A percentile compares a stretch with the other conserved stretches of the same genome.
phyloP scores from a whole-genome alignment of 2,113 vertebrate species.

The Pseudorhombus dupliciocellatus region DNA sequence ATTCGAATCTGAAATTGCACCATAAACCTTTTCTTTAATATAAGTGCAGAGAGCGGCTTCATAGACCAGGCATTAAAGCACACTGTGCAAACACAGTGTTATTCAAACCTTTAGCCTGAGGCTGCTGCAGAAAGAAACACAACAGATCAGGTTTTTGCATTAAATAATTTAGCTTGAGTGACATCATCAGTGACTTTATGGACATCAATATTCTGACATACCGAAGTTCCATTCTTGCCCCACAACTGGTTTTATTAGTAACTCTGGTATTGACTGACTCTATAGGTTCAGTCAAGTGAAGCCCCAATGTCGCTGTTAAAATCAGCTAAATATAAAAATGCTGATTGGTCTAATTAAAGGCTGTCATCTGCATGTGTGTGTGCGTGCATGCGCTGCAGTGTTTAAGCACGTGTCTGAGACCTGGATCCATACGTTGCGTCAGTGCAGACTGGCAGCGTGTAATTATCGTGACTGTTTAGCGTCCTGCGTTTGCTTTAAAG shows the following conservation, averaged over 20 bases:
- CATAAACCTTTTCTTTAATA: too few species aligned
- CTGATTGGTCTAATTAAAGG: slow-evolving; percentile 49
- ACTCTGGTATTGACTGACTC: background rate
- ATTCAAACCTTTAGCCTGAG: too few species aligned
- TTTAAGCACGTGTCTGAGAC: background rate
- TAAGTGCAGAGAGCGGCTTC: too few species aligned
- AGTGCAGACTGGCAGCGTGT: slow-evolving; percentile 56
- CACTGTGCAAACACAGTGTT: too few species aligned
- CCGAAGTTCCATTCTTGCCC: too few species aligned
- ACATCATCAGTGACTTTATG: too few species aligned
- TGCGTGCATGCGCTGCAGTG: background rate
- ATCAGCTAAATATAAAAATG: background rate
- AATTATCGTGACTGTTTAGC: slow-evolving; percentile 69
- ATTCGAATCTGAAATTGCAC: too few species aligned
- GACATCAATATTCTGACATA: too few species aligned
- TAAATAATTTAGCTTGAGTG: too few species aligned
- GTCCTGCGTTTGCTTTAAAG: slow-evolving; percentile 57
- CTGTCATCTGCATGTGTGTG: slow-evolving; percentile 11
- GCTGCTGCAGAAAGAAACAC: too few species aligned
- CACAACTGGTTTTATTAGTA: background rate
- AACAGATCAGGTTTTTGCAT: too few species aligned
- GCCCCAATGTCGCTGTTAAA: background rate
- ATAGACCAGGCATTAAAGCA: too few species aligned
- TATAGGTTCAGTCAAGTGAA: background rate
- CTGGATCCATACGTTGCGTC: slow-evolving; percentile 20